Percentiles rank a stretch among this genome's conserved stretches.
Conservation (phyloP, 2,113 vertebrate genomes). For the Cinclus mexicanus region DNA sequence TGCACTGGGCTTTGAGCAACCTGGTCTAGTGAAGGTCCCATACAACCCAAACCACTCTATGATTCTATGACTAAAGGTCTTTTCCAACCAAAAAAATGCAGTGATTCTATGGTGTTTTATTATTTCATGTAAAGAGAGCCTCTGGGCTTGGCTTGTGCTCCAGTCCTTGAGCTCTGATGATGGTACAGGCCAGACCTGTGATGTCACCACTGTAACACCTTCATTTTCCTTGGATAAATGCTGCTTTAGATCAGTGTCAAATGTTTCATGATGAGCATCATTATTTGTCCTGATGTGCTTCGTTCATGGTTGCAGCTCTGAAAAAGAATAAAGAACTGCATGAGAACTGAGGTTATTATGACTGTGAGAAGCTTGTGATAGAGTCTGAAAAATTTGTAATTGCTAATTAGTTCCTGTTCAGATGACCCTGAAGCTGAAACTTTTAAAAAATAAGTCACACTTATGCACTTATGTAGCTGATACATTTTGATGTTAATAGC, state of each 20-base stretch:
- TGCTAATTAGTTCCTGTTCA: slow-evolving; percentile 50
- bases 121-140: neutral
- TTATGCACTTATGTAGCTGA: neutral
- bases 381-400: neutral
- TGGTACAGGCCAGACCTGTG: neutral
- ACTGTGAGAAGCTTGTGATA: slow-evolving; percentile 39
- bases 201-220: neutral
- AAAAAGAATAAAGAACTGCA: neutral
- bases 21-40: neutral
- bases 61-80: neutral
- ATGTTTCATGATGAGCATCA: neutral
- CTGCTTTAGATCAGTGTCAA: neutral
- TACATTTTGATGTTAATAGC: slow-evolving; percentile 17
- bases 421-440: slow-evolving; percentile 38
- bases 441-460: neutral
- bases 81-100: neutral
- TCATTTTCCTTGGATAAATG: neutral
- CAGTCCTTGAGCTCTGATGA: neutral
- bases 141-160: accelerated
- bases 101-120: neutral
- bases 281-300: neutral
- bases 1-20: neutral
- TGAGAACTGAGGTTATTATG: slow-evolving; percentile 31
- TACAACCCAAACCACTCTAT: neutral
- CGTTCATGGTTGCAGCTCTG: neutral